A percentile compares a stretch with the other conserved stretches of the same genome.
Conservation (phyloP, 1,140 invertebrate genomes). For the Zeugodacus cucurbitae region DNA sequence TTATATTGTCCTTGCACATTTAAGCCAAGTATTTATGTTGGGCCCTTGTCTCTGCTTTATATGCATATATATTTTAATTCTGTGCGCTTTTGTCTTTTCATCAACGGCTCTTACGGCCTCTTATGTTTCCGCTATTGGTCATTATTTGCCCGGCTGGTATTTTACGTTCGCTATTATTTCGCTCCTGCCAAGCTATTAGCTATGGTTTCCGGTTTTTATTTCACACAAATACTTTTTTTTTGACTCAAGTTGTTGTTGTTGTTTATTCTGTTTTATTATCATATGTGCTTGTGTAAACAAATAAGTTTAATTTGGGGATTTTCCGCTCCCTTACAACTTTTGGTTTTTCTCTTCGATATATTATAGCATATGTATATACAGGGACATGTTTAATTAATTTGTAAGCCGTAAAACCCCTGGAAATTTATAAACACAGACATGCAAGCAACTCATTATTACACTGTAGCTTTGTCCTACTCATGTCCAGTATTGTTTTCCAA, state of each 20-base stretch:
- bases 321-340: not conserved
- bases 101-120: not conserved
- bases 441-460: not conserved
- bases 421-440: not conserved
- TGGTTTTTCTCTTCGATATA: not conserved
- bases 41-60: not conserved
- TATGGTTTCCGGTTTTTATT: not conserved
- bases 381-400: not conserved
- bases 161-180: not conserved
- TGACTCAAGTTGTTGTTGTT: not conserved
- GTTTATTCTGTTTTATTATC: not conserved
- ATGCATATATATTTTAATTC: not conserved
- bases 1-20: conserved; percentile 36
- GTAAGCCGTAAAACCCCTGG: not conserved
- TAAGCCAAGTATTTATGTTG: conserved; percentile 38
- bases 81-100: not conserved
- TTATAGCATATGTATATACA: not conserved
- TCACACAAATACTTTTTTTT: not conserved
- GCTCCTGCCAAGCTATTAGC: not conserved
- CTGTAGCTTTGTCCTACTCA: not conserved
- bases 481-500: not conserved
- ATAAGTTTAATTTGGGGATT: not conserved
- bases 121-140: not conserved
- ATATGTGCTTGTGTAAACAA: not conserved
- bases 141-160: not conserved